These are phyloP conservation scores for Phalacrocorax brasilianus DNA, from an alignment of 2,113 vertebrate species.

Conservation along the genomic window DNA sequence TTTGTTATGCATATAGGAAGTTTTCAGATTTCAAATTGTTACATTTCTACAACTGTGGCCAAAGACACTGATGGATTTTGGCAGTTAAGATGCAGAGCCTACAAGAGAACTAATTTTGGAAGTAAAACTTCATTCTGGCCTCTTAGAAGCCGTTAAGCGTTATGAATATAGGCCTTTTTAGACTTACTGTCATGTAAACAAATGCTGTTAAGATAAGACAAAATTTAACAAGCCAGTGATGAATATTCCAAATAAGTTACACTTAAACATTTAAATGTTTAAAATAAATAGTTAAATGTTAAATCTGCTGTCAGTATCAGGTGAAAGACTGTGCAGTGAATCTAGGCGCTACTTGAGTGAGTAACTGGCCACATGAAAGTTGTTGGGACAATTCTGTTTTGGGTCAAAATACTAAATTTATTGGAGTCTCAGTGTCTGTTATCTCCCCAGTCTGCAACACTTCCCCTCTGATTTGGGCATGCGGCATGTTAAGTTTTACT, in stretches of 20 bases:
- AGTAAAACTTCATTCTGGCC: background rate
- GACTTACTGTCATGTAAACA: background rate
- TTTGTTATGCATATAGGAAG: background rate
- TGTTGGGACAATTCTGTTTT: background rate
- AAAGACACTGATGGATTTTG: background rate
- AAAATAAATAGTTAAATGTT: background rate
- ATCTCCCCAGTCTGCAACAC: background rate
- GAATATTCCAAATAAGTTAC: background rate
- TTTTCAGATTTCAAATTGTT: background rate
- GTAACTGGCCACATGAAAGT: background rate
- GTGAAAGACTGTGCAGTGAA: background rate
- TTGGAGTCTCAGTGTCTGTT: background rate
- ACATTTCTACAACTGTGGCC: background rate
- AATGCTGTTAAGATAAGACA: constrained; percentile 10
- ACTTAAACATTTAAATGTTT: background rate
- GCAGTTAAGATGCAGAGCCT: background rate
- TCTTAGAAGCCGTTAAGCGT: background rate
- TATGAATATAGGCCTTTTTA: background rate
- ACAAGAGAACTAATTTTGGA: constrained; percentile 16
- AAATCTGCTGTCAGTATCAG: background rate
- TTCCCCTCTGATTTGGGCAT: background rate
- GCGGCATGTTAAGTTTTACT: background rate
- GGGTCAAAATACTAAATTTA: background rate
- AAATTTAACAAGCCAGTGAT: background rate
- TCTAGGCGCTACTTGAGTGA: background rate